phyloP scores from a whole-genome alignment of 2,797 vertebrate species.

The Margarornis squamiger region DNA sequence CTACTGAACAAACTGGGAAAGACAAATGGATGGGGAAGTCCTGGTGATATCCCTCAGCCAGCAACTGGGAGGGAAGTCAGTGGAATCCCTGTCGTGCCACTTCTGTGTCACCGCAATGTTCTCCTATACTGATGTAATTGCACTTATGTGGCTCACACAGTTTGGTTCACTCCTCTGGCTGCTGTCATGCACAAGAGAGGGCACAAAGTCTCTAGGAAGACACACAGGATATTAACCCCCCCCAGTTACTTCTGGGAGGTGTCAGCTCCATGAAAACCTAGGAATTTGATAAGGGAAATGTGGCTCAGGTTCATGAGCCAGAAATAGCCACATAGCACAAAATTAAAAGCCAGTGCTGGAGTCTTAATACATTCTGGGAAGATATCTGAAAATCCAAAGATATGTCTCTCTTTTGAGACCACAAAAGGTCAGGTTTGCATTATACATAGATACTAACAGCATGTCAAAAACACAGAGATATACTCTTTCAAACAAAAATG shows the following conservation, averaged over 20 bases:
- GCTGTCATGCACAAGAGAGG: neutral
- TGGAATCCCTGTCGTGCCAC: fast-evolving
- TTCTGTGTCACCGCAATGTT: neutral
- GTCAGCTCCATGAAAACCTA: neutral
- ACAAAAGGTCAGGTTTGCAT: neutral
- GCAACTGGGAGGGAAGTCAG: neutral
- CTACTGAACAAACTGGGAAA: neutral
- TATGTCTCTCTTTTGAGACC: neutral
- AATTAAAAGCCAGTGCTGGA: neutral
- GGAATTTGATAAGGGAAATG: neutral
- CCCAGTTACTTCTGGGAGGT: neutral
- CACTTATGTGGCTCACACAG: neutral
- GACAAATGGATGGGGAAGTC: neutral
- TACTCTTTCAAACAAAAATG: neutral
- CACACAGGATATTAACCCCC: neutral
- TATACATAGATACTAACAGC: neutral
- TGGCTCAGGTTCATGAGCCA: neutral
- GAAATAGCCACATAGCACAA: neutral
- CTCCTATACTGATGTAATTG: neutral
- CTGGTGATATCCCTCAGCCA: neutral
- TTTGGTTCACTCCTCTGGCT: neutral
- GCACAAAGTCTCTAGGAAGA: neutral
- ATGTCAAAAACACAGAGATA: neutral
- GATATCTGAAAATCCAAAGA: neutral
- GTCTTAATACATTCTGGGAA: neutral